Evolutionary conservation across 2,888 invertebrate species (phyloP).

Genomic region (Trichopoda pennipes): DNA sequence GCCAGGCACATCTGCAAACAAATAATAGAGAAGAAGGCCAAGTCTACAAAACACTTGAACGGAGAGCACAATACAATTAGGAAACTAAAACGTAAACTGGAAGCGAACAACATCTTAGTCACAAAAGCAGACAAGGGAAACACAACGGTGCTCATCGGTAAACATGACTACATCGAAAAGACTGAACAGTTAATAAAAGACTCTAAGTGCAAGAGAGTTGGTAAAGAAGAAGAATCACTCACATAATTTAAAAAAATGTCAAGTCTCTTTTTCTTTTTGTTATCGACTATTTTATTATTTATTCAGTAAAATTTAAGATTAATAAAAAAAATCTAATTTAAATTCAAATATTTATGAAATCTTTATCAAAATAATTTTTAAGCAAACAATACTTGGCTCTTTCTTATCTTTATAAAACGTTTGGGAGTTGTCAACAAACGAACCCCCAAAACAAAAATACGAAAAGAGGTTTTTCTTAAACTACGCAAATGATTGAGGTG

Average conservation of each 20-base stretch:
- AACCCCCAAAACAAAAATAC: not conserved
- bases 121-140: too few species aligned
- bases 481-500: constrained; percentile 21
- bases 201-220: too few species aligned
- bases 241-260: not conserved
- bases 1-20: too few species aligned
- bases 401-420: constrained; percentile 26
- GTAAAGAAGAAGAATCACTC: too few species aligned
- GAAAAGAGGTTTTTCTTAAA: not conserved
- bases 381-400: not conserved
- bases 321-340: not conserved
- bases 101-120: too few species aligned
- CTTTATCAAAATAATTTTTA: not conserved
- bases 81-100: too few species aligned
- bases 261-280: not conserved
- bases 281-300: not conserved
- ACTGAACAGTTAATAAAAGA: too few species aligned
- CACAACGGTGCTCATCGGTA: too few species aligned
- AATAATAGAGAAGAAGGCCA: too few species aligned
- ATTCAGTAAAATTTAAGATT: not conserved
- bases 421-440: not conserved
- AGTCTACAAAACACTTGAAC: too few species aligned
- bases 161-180: too few species aligned
- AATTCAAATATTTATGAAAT: constrained; percentile 30
- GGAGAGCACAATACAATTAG: too few species aligned